Conservation (phyloP, 2,797 vertebrate species). For the Okamejei kenojei region DNA sequence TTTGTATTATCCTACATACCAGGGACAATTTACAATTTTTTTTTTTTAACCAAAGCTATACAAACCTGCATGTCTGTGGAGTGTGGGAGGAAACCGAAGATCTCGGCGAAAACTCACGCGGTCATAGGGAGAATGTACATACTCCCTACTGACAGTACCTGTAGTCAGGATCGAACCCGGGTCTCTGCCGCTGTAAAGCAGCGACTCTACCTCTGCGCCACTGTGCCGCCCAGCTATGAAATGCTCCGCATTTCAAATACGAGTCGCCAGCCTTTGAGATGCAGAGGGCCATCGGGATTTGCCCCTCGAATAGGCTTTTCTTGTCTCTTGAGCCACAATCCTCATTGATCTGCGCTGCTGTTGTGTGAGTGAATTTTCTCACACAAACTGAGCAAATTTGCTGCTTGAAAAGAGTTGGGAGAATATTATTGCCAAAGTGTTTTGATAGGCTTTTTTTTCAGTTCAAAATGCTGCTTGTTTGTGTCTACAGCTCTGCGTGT, state of each 20-base stretch:
- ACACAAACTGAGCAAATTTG: background rate
- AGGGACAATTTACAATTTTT: too few species aligned
- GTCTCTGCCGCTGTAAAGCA: too few species aligned
- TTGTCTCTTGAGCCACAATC: background rate
- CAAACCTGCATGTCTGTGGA: too few species aligned
- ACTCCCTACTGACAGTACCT: too few species aligned
- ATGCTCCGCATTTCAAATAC: background rate
- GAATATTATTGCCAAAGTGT: background rate
- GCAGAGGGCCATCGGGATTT: background rate
- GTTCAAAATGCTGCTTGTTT: background rate
- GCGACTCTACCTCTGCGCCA: too few species aligned
- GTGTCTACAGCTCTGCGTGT: background rate
- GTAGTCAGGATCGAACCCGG: too few species aligned
- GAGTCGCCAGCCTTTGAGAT: background rate
- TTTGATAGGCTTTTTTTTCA: background rate
- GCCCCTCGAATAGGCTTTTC: background rate
- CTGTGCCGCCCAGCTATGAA: too few species aligned
- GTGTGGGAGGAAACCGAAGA: too few species aligned
- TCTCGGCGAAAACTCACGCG: too few species aligned
- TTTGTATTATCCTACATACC: too few species aligned
- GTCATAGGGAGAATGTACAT: too few species aligned
- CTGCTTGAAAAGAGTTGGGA: background rate
- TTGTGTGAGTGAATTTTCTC: background rate
- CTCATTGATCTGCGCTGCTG: background rate
- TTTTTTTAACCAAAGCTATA: too few species aligned